Base-by-base conservation (phyloP, 2,888 invertebrate species). In the Boloria selene region DNA sequence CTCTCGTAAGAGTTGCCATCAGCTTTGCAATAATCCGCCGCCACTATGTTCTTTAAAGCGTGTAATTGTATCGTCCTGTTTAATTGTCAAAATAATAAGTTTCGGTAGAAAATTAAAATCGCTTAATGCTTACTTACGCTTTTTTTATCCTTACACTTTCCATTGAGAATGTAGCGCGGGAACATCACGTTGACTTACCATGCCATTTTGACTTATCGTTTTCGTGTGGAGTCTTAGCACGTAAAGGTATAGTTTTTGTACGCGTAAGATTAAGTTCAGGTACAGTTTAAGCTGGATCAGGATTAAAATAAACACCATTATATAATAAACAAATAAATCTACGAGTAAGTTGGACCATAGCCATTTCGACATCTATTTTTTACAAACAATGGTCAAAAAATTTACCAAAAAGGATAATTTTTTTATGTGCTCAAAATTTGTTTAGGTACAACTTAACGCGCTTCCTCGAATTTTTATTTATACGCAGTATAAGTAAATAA, bases 251-350 rank as follows among this genome's bases (percentile, higher is more conserved):
- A 79, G 73, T 82, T 88, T 88, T 86, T 87, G 75, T 75, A 71
- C 74, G 72, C 74, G 74, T 18, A 63, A 83, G 88, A 87, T 88
- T 89, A 87, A 63, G 70, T 68, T 75, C 86, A 83, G 87, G 88
- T 88, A 90, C 86, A 84, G 85, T 85, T 86, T 88, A 87, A 90
- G 85, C 86, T 74, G 84, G 81, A 82, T 79, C 71, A 81, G 83
- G 84, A 85, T 87, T 90, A 87, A 88, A 87, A 84, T 84, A 90
- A 90, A 90, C 88, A 88, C 85, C 76, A 88, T 90, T 87, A 90
- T 80, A 85, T 82, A 84, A 87, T 84, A 85, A 87, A 87, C 86
- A 90, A 89, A 90, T 84, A 85, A 75, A 82, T 77, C 81, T 80
- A 64, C 63, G 31, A 81, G 78, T 70, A 77, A 83, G 81, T 80